A percentile compares a stretch with the other conserved stretches of the same genome.
phyloP scores from a whole-genome alignment of 2,113 vertebrate species.

The Heterocephalus glaber region DNA sequence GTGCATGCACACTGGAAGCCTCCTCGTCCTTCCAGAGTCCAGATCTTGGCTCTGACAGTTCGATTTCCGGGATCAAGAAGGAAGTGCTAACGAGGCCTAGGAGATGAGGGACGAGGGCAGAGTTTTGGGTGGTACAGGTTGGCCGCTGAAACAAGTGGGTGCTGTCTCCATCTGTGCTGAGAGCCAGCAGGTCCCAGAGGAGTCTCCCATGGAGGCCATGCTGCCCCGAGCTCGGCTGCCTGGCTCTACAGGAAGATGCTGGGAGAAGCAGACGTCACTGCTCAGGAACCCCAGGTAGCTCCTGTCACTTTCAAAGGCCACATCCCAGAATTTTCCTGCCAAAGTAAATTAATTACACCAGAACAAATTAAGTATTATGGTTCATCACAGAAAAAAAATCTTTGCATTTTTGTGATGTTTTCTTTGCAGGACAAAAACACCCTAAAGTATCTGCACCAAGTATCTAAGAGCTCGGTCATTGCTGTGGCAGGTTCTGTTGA shows the following conservation, averaged over 20 bases:
- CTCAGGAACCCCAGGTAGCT: neutral
- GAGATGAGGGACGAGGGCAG: neutral
- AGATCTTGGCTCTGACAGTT: neutral
- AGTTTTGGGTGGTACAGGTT: neutral
- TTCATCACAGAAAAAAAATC: constrained; percentile 10
- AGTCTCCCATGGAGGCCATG: neutral
- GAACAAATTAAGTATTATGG: constrained; percentile 17
- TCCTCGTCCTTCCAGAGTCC: constrained; percentile 24
- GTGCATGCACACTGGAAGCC: constrained; percentile 47
- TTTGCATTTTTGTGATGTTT: neutral
- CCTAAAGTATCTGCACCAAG: constrained; percentile 84
- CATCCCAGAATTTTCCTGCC: neutral
- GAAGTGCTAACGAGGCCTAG: neutral
- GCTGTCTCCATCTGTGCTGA: neutral
- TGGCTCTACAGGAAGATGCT: neutral
- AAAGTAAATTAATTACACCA: constrained; percentile 1
- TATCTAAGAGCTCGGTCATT: constrained; percentile 88
- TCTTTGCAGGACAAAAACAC: constrained; percentile 78
- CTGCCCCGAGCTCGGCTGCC: neutral
- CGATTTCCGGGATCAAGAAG: constrained; percentile 46
- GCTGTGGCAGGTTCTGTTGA: constrained; percentile 84
- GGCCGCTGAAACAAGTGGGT: neutral
- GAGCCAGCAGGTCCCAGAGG: neutral
- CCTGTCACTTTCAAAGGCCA: neutral
- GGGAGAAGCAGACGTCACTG: neutral